Conservation (phyloP, 1,140 invertebrate genomes). For the Mylabris phalerata region DNA sequence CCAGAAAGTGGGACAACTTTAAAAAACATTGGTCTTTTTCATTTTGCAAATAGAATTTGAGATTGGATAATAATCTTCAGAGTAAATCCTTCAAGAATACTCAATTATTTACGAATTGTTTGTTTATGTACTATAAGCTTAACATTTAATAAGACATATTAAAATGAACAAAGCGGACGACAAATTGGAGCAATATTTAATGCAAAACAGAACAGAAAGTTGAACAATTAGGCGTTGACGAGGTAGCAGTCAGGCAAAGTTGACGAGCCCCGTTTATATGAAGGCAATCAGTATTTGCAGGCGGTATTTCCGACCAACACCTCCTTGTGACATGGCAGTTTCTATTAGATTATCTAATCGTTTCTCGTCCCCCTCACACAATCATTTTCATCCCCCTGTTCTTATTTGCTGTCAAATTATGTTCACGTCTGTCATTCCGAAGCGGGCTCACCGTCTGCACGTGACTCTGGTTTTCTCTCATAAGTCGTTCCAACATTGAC, state of each 20-base stretch:
- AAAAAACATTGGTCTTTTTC: too few relatives aligned
- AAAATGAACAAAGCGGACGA: constrained; percentile 1
- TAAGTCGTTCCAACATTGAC: background rate
- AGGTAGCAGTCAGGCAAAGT: constrained; percentile 3
- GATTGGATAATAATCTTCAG: too few relatives aligned
- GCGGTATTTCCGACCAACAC: constrained; percentile 17
- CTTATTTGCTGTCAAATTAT: constrained; percentile 43
- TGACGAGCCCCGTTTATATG: background rate
- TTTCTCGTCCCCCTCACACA: constrained; percentile 27
- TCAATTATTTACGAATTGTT: too few relatives aligned
- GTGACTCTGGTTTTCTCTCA: constrained; percentile 23
- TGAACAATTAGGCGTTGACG: constrained; percentile 16
- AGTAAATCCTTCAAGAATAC: too few relatives aligned
- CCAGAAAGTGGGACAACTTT: too few relatives aligned
- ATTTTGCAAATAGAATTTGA: too few relatives aligned
- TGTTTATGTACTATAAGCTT: too few relatives aligned
- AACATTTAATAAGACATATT: too few relatives aligned
- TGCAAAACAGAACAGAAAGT: constrained; percentile 11
- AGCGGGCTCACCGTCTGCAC: constrained; percentile 31
- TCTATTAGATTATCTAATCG: constrained; percentile 42
- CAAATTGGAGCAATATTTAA: constrained; percentile 11
- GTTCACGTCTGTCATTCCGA: constrained; percentile 40
- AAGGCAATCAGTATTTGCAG: constrained; percentile 16
- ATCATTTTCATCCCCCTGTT: constrained; percentile 38
- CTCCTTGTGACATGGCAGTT: constrained; percentile 34